phyloP scores from a whole-genome alignment of 2,888 invertebrate species.

The Tridacna crocea region DNA sequence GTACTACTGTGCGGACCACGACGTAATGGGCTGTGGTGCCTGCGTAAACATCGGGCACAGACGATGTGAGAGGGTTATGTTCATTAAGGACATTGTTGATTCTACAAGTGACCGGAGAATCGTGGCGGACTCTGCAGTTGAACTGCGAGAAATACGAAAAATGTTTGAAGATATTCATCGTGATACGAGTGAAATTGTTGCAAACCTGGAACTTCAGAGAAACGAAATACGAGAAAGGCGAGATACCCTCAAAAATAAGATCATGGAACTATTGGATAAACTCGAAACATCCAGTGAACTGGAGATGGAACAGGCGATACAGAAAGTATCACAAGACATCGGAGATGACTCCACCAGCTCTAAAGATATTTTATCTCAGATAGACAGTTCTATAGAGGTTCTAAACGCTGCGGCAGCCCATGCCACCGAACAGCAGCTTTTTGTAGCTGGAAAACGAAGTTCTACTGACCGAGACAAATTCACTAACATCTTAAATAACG shows the following conservation, averaged over 20 bases:
- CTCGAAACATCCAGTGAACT: constrained; percentile 55
- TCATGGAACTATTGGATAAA: constrained; percentile 54
- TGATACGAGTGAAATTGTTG: constrained; percentile 55
- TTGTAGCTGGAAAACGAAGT: constrained; percentile 59
- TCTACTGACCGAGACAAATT: constrained; percentile 56
- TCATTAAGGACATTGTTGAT: constrained; percentile 60
- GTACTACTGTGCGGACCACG: constrained; percentile 62
- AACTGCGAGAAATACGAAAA: constrained; percentile 50
- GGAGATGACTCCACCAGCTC: constrained; percentile 56
- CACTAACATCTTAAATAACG: constrained; percentile 51
- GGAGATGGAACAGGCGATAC: constrained; percentile 59
- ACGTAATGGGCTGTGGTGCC: constrained; percentile 62
- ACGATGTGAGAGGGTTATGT: constrained; percentile 60
- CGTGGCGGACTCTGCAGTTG: constrained; percentile 59
- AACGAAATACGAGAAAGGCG: constrained; percentile 57
- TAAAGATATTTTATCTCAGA: constrained; percentile 48
- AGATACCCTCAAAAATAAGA: constrained; percentile 47
- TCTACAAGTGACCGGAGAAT: constrained; percentile 53
- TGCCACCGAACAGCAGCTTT: constrained; percentile 56
- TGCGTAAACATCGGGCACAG: constrained; percentile 59
- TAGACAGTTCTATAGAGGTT: constrained; percentile 55
- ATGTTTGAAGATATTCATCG: constrained; percentile 59
- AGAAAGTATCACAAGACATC: constrained; percentile 55
- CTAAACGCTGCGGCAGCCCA: constrained; percentile 55
- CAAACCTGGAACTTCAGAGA: constrained; percentile 50